Base-by-base conservation (phyloP, 2,113 vertebrate genomes). In the Pteronura brasiliensis region DNA sequence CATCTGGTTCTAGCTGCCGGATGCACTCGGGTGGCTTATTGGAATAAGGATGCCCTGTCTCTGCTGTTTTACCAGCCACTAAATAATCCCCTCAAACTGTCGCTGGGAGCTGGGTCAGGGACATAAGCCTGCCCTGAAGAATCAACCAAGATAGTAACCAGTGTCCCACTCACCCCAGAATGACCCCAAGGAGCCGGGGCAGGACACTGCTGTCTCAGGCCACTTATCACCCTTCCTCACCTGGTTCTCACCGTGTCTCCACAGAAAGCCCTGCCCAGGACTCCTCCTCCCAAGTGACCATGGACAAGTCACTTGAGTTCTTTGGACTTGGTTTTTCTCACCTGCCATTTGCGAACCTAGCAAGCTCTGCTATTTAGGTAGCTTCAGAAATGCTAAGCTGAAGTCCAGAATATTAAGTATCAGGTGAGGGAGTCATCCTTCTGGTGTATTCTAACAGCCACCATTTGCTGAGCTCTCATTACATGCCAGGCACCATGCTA, bases 1-100 rank as follows among this genome's bases (percentile, higher is more conserved):
- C 96, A 92, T 93, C 89, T 96, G 95, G 85, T 1, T 11, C 9
- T 52, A 88, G 93, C 61, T 92, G 55, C 57, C 42, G 55, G 84
- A 42, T 88, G n/a, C 77, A n/a, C 55, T 83, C 0, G 0, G 36
- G 49, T 47, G 52, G 84, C 90, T 93, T 74, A 31, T 25, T 93
- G 69, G 59, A 69, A 83, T 63, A 95, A 90, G 65, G 59, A 79
- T 65, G n/a, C 31, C 44, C 88, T 63, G 72, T 31, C 93, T 27
- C 57, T 90, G 84, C 87, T 97, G 47, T 85, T 85, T 77, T n/a
- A 39, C 17, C 59, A 90, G 82, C 55, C 23, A 57, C 83, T 90
- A 57, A 92, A 88, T 85, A 98, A 74, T 95, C 80, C 55, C 81
- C 94, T 96, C 49, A 7, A 95, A 71, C 34, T 31, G 65, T 57